Evolutionary conservation across 1,140 invertebrate species (phyloP).

Genomic region (Rhopalosiphum maidis): DNA sequence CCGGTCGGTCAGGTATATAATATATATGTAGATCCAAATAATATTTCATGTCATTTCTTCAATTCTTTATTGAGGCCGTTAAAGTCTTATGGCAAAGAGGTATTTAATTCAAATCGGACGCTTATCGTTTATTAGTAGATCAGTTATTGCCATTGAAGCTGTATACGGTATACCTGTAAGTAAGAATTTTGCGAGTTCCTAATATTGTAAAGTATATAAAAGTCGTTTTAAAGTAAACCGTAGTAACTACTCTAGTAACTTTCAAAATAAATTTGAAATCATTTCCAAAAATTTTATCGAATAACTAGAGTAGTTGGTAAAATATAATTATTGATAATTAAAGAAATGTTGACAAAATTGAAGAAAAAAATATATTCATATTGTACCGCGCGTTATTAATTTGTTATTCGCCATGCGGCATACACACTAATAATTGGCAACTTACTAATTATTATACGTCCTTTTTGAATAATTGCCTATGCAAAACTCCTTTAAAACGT

Average conservation of each 20-base stretch:
- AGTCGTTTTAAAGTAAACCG: too few relatives aligned
- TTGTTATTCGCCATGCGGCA: too few relatives aligned
- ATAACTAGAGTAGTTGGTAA: too few relatives aligned
- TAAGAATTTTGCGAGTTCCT: too few relatives aligned
- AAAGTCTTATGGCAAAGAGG: neutral
- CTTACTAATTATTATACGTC: neutral
- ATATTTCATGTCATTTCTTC: neutral
- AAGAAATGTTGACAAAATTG: neutral
- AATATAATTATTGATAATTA: too few relatives aligned
- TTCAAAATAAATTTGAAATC: too few relatives aligned
- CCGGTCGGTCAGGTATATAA: slow-evolving; percentile 32
- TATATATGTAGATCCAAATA: neutral
- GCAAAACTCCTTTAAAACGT: neutral
- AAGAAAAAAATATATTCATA: neutral
- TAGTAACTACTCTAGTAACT: too few relatives aligned
- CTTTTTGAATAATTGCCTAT: neutral
- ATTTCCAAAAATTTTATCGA: too few relatives aligned
- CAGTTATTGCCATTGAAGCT: neutral
- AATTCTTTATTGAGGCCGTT: neutral
- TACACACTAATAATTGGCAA: neutral
- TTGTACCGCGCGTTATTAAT: neutral
- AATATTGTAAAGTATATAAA: too few relatives aligned
- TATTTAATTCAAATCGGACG: neutral
- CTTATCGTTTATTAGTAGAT: neutral
- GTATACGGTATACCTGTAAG: too few relatives aligned